Percentiles rank a stretch among this genome's conserved stretches.
Evolutionary conservation across 2,113 vertebrate genomes (phyloP).

Genomic region (Sander lucioperca): DNA sequence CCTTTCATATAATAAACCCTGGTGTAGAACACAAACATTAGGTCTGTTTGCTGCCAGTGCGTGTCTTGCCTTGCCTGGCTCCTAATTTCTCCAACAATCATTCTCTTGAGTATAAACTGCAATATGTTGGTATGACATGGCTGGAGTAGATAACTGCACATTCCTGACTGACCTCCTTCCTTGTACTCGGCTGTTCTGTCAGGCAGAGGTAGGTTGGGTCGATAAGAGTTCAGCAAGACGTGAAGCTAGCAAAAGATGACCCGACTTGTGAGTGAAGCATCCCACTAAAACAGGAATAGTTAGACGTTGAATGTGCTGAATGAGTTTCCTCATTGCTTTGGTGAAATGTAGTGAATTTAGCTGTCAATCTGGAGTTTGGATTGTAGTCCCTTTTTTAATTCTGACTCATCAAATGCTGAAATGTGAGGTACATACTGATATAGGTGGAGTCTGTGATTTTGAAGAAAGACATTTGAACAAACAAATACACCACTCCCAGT

Average conservation of each 20-base stretch:
- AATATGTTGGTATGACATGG: slow-evolving; percentile 18
- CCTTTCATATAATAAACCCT: slow-evolving; percentile 20
- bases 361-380: slow-evolving; percentile 7
- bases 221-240: not conserved
- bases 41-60: slow-evolving; percentile 9
- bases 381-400: too few relatives aligned
- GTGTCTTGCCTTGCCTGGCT: not conserved
- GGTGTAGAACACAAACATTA: slow-evolving; percentile 12
- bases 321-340: not conserved
- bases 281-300: not conserved
- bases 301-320: slow-evolving; percentile 1
- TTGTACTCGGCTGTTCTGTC: slow-evolving; percentile 3
- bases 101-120: slow-evolving; percentile 24
- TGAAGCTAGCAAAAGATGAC: slow-evolving; percentile 15
- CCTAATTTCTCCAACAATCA: slow-evolving; percentile 43
- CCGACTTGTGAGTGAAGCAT: slow-evolving; percentile 6
- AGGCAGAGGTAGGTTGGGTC: not conserved
- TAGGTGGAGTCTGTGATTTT: too few relatives aligned
- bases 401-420: not conserved
- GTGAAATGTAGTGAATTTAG: slow-evolving; percentile 28
- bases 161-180: slow-evolving; percentile 18
- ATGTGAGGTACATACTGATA: too few relatives aligned
- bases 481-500: too few relatives aligned
- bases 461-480: too few relatives aligned
- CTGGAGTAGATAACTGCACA: slow-evolving; percentile 25